Conservation (phyloP, 2,113 vertebrate species). For the Neodon shergylaensis region DNA sequence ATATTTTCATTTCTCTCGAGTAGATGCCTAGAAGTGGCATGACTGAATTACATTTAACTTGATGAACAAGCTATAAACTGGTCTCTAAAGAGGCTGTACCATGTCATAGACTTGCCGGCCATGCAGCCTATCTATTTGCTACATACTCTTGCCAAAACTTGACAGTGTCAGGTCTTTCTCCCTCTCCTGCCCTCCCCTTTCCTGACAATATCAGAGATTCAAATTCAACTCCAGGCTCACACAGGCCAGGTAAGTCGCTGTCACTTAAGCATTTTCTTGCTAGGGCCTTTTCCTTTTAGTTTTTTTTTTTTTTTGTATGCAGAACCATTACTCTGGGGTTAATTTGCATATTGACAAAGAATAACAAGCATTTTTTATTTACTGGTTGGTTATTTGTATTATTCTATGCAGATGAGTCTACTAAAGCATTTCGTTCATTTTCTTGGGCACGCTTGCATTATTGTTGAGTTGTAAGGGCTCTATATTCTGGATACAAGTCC, state of each 20-base stretch:
- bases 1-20: conserved; percentile 39
- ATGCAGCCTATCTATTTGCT: neutral
- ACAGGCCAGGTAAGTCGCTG: neutral
- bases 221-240: neutral
- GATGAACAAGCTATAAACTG: conserved; percentile 25
- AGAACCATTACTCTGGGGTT: neutral
- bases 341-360: conserved; percentile 31
- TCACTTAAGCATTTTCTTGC: neutral
- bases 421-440: conserved; percentile 19
- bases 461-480: conserved; percentile 24
- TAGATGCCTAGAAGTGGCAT: conserved; percentile 7
- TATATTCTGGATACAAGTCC: neutral
- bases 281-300: conserved; percentile 32
- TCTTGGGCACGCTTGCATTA: neutral
- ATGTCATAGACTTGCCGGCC: conserved; percentile 2
- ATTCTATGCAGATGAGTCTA: neutral
- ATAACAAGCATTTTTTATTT: neutral
- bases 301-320: neutral
- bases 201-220: neutral
- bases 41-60: conserved; percentile 25
- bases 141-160: neutral
- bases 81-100: neutral
- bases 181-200: neutral
- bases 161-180: conserved; percentile 13
- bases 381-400: neutral